These are phyloP conservation scores for Rhodeus uyekii DNA, from an alignment of 2,797 vertebrate species.

Conservation along the genomic window DNA sequence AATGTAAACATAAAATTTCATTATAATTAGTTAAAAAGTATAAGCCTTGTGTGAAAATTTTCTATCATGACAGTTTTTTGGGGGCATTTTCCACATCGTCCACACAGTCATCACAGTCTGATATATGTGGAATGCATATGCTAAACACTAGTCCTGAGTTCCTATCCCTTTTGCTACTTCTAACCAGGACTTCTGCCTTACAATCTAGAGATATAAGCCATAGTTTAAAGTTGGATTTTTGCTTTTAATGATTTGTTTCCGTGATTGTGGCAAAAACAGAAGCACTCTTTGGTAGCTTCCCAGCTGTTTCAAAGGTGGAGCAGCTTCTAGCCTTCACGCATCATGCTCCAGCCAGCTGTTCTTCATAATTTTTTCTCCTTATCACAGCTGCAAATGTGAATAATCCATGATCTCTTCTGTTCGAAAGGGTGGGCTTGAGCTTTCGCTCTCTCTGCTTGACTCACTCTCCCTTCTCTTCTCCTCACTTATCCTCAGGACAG, in stretches of 20 bases:
- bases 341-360: slow-evolving; percentile 76
- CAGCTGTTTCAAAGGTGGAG: slow-evolving; percentile 43
- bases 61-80: not conserved
- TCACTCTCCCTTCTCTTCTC: slow-evolving; percentile 53
- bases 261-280: slow-evolving; percentile 28
- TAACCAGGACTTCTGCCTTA: not conserved
- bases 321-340: slow-evolving; percentile 40
- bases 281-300: slow-evolving; percentile 30
- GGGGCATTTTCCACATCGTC: not conserved
- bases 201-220: not conserved
- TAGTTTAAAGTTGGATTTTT: slow-evolving; percentile 17
- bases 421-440: slow-evolving; percentile 62
- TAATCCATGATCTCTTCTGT: slow-evolving; percentile 77
- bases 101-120: not conserved
- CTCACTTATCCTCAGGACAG: slow-evolving; percentile 41
- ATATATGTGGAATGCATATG: not conserved
- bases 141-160: not conserved
- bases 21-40: not conserved
- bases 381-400: slow-evolving; percentile 78
- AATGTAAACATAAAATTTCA: not conserved
- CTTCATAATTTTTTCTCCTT: slow-evolving; percentile 76
- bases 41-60: not conserved
- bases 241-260: slow-evolving; percentile 37
- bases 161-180: slow-evolving; percentile 32
- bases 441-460: slow-evolving; percentile 63